Evolutionary conservation across 2,113 vertebrate genomes (phyloP), one percentile per base, ranked within the genome.

Genomic region (Oryctolagus cuniculus): DNA sequence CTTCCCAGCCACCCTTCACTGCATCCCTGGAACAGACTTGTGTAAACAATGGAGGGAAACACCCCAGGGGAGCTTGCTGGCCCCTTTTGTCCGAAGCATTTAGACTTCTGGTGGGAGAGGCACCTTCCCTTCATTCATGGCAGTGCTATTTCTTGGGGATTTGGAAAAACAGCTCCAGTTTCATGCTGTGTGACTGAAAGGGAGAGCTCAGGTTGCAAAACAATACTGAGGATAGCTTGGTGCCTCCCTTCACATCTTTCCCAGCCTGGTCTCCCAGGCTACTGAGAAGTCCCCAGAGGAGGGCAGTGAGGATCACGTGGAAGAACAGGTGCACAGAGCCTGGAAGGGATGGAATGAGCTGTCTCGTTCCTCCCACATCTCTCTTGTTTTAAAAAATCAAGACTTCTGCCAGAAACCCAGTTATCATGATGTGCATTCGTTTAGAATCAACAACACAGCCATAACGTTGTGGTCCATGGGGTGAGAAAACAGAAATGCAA

Each of bases 301-400:
- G 61, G 29, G 25, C 22, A 0, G 16, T 0, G 17, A 11, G 10
- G 24, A 19, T 36, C 79, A 11, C 0, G 1, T 67, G 72, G 69
- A 19, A 10, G 73, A 88, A 34, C 83, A 91, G 91, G 63, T 89
- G 70, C 11, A 0, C 31, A 85, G 27, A 44, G 66, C 49, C 58
- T 79, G 66, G 19, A 36, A 24, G 70, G 0, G 10, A 53, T 34
- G 61, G n/a, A 27, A 24, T 0, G 3, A 34, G 38, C 51, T 0
- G 24, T 15, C 77, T 81, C 61, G 6, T 55, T 58, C 81, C 38
- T 38, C 92, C 92, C 72, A 49, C 19, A 17, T 53, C 63, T 70
- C 58, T 85, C 66, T 78, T 55, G 22, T 85, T 88, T 79, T 61
- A 61, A 58, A 88, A 92, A 81, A 73, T 70, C 29, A 90, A 77